These are phyloP conservation scores for Capreolus pygargus DNA, from an alignment of 2,113 vertebrate genomes.

Conservation along the genomic window DNA sequence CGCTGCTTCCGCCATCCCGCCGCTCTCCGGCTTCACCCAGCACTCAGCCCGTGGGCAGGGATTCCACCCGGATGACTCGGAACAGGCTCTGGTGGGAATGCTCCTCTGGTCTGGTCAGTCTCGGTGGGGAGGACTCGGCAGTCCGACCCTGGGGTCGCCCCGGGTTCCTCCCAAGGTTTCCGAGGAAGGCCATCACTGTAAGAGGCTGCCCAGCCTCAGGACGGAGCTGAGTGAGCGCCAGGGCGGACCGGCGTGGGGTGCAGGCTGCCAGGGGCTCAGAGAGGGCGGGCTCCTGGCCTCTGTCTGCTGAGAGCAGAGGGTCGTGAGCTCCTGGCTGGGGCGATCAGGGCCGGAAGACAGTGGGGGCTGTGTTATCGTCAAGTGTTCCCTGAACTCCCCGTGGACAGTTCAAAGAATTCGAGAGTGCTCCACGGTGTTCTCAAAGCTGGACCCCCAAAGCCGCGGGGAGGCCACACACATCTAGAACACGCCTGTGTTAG, in stretches of 20 bases:
- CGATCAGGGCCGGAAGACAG: neutral
- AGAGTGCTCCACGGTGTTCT: neutral
- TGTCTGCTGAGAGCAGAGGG: neutral
- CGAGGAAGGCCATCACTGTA: neutral
- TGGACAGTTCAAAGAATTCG: neutral
- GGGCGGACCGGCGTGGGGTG: neutral
- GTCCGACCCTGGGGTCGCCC: neutral
- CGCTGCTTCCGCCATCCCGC: fast-evolving
- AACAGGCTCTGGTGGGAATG: neutral
- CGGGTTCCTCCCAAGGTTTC: neutral
- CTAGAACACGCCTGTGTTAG: neutral
- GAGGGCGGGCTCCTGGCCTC: neutral
- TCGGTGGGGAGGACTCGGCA: neutral
- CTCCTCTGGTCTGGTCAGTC: neutral
- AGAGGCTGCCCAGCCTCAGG: neutral
- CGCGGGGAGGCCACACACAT: neutral
- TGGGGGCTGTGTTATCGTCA: too few relatives aligned
- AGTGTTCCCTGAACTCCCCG: neutral
- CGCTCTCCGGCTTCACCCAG: neutral
- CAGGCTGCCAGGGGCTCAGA: neutral
- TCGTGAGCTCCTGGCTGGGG: neutral
- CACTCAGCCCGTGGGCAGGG: neutral
- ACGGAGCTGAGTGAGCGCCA: fast-evolving
- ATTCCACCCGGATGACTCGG: neutral
- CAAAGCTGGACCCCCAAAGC: neutral